These are phyloP conservation scores for Metaphire vulgaris DNA, from an alignment of 1,140 invertebrate genomes.

Conservation along the genomic window DNA sequence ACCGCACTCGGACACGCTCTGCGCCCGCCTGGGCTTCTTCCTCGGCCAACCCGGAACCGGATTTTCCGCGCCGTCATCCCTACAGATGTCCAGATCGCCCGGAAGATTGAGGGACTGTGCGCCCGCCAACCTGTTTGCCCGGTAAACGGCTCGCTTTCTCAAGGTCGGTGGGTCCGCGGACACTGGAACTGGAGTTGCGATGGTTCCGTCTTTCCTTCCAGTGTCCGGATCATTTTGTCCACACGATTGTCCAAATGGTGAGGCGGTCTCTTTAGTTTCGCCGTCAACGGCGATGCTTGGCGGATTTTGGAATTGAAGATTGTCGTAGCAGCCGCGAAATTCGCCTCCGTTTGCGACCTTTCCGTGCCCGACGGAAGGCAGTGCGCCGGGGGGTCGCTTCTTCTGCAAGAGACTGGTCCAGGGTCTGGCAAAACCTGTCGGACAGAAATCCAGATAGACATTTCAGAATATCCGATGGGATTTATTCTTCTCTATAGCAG, in stretches of 20 bases:
- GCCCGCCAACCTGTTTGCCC: no score
- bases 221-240: neutral
- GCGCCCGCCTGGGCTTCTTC: no score
- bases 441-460: no score
- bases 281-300: no score
- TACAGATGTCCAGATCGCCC: no score
- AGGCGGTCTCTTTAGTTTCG: neutral
- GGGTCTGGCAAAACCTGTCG: neutral
- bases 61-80: no score
- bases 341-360: neutral
- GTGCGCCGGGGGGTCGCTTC: neutral
- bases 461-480: no score
- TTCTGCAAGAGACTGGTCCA: neutral
- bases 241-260: neutral
- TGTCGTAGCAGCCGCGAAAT: neutral
- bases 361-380: neutral
- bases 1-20: no score
- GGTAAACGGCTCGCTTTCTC: no score
- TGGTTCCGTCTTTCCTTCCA: neutral
- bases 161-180: neutral
- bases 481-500: neutral
- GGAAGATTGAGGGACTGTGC: no score
- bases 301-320: neutral
- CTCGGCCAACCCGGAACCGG: no score
- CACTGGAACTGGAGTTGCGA: neutral